Percentiles rank a stretch among this genome's conserved stretches.
Evolutionary conservation across 1,140 invertebrate genomes (phyloP).

Genomic region (Idris sp.): DNA sequence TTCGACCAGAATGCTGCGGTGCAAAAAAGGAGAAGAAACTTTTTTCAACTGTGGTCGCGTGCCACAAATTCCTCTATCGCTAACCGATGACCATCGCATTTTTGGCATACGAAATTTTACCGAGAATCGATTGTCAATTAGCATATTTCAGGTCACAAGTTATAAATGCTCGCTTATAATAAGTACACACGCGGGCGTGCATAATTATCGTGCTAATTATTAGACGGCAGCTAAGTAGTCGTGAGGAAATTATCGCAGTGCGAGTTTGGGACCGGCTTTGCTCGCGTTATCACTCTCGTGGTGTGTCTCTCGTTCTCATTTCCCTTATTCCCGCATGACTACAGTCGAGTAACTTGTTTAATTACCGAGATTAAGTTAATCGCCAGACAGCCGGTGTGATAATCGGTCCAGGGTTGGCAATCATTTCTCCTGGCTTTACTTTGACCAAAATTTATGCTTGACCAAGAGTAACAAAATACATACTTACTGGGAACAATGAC

Average conservation of each 20-base stretch:
- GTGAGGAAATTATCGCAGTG: conserved; percentile 73
- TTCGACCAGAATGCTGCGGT: too few relatives aligned
- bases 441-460: too few relatives aligned
- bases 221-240: conserved; percentile 74
- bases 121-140: conserved; percentile 63
- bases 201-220: conserved; percentile 78
- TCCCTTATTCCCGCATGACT: conserved; percentile 72
- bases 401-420: conserved; percentile 34
- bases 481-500: conserved; percentile 49
- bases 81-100: too few relatives aligned
- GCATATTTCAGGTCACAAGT: conserved; percentile 73
- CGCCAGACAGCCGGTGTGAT: conserved; percentile 73
- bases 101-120: not conserved
- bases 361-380: conserved; percentile 77
- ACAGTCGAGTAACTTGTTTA: conserved; percentile 75
- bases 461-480: too few relatives aligned
- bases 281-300: conserved; percentile 42
- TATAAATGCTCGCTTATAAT: conserved; percentile 60
- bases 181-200: conserved; percentile 64
- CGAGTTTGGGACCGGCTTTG: conserved; percentile 49
- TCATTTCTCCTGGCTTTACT: too few relatives aligned
- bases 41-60: too few relatives aligned
- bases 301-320: conserved; percentile 56
- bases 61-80: too few relatives aligned
- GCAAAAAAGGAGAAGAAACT: too few relatives aligned